Evolutionary conservation across 2,797 vertebrate species (phyloP), one percentile per base, ranked within the genome.

Genomic region (Oophaga sylvatica): DNA sequence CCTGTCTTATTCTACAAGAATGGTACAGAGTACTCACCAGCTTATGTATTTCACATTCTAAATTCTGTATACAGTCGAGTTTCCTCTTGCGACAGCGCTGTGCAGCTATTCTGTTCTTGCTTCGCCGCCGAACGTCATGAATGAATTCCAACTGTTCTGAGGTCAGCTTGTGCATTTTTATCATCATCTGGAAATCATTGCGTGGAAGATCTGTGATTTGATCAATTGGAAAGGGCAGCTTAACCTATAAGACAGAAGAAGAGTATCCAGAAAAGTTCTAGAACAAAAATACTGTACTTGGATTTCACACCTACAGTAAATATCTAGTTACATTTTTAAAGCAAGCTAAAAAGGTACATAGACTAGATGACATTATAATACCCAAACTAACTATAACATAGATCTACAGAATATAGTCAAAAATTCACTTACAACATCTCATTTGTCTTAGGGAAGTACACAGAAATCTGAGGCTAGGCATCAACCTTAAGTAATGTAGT

Each of bases 191-290:
- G 96, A 99, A 99, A 94, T 99, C 98, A 67, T 99, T 99, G 93
- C 98, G 95, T 94, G 98, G 98, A 96, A 99, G 98, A 96, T 99
- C 98, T 91, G 98, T 99, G 97, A 99, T 99, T 96, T 99, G 98
- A 97, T 99, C 97, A 78, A 99, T 97, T 78, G 98, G 98, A 93
- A 99, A 99, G 91, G 98, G 98, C 94, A 99, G 97, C 93, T 99
- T 99, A 92, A 99, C 97, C 98, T 99, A 94, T 82, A 94, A 91
- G 85, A 92, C 90, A 93, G 91, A 89, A 17, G 5, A 29, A 26
- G 26, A 53, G 48, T 53, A 7, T 11, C 48, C 6, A 53, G 48
- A 7, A 53, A 53, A 53, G 1, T 53, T 53, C 11, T 53, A 53
- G 11, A 53, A 53, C 48, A 10, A 53, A 11, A 53, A 11, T 5